Evolutionary conservation across 2,797 vertebrate genomes (phyloP).

Genomic region (Poecilia gillii): DNA sequence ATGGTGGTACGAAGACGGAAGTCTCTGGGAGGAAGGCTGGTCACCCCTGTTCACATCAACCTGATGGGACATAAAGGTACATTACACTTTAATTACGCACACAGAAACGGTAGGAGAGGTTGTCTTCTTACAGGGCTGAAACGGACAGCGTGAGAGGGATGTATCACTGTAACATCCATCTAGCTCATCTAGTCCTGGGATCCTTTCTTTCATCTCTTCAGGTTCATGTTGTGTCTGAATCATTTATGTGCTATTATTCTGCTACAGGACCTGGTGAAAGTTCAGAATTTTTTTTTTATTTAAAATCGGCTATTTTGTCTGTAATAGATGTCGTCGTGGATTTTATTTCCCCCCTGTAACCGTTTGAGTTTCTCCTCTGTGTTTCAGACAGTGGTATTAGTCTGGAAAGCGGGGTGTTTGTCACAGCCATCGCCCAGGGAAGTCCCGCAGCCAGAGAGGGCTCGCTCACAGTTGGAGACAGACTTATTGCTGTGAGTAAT

Average conservation of each 20-base stretch:
- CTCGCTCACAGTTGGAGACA: constrained; percentile 90
- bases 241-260: neutral
- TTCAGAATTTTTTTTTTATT: neutral
- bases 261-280: neutral
- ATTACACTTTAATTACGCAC: neutral
- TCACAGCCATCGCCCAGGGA: constrained; percentile 88
- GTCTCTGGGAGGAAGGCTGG: constrained; percentile 90
- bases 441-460: constrained; percentile 94
- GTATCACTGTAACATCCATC: neutral
- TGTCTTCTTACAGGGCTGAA: neutral
- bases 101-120: neutral
- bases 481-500: constrained; percentile 93
- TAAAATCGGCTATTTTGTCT: neutral
- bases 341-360: constrained; percentile 22
- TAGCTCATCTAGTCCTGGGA: neutral
- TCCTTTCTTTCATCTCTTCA: neutral
- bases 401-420: constrained; percentile 90
- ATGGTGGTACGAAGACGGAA: constrained; percentile 96
- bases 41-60: constrained; percentile 94
- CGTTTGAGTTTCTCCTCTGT: constrained; percentile 6
- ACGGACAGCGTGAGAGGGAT: neutral
- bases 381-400: constrained; percentile 90
- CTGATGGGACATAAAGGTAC: constrained; percentile 94
- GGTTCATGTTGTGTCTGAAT: neutral
- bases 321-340: neutral